Conservation (phyloP, 2,888 invertebrate species). For the Phortica magna region DNA sequence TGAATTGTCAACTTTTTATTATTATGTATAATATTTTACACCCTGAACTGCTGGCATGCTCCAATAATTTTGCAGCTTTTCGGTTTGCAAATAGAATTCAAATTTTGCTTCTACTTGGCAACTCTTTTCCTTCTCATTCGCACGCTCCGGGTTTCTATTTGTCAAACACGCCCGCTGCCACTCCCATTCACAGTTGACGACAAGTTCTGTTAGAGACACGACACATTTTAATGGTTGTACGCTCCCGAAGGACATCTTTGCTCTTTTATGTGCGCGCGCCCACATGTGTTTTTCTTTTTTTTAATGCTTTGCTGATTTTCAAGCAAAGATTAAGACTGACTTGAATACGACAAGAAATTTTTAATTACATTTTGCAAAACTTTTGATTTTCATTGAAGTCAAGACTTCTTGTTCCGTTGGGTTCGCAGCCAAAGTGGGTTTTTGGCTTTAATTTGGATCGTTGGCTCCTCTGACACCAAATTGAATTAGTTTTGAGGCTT, state of each 20-base stretch:
- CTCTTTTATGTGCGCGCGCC: neutral
- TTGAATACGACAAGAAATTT: constrained; percentile 38
- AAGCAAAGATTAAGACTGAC: constrained; percentile 9
- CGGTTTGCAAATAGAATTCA: neutral
- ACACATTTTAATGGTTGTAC: constrained; percentile 3
- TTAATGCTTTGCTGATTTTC: neutral
- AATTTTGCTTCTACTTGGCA: neutral
- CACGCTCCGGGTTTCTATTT: too few species aligned
- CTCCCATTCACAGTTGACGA: neutral
- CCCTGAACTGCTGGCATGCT: neutral
- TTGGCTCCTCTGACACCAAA: neutral
- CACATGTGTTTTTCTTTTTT: neutral
- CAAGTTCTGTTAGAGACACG: neutral
- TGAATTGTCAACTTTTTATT: neutral
- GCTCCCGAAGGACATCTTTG: neutral
- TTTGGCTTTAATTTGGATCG: neutral
- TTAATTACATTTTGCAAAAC: constrained; percentile 69
- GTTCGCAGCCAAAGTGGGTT: neutral
- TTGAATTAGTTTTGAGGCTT: constrained; percentile 16
- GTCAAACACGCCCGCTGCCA: neutral
- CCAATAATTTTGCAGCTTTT: neutral
- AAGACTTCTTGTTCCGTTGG: neutral
- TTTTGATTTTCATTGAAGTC: constrained; percentile 38
- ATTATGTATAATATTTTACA: neutral
- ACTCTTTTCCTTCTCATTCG: neutral